phyloP scores from a whole-genome alignment of 2,113 vertebrate species.

The Pyrgilauda ruficollis region DNA sequence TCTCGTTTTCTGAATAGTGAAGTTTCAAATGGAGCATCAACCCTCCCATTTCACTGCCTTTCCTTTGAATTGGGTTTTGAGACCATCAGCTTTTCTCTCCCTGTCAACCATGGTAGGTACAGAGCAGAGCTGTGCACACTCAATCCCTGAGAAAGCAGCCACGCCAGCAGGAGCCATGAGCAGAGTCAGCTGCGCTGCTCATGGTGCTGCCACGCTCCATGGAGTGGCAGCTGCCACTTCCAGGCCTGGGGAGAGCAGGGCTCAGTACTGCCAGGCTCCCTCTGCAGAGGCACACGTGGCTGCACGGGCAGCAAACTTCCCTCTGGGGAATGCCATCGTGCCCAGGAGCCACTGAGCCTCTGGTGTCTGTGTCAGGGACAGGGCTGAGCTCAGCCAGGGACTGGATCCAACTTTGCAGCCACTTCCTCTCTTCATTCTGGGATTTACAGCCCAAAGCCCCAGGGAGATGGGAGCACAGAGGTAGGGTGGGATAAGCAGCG shows the following conservation, averaged over 20 bases:
- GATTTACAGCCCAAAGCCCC: background rate
- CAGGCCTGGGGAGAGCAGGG: background rate
- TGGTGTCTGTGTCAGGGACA: background rate
- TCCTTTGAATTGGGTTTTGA: background rate
- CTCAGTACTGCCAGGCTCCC: background rate
- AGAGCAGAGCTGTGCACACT: background rate
- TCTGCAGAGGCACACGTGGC: background rate
- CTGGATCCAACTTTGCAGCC: background rate
- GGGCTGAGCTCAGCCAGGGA: background rate
- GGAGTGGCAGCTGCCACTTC: slow-evolving; percentile 36
- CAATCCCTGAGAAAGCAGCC: background rate
- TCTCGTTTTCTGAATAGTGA: background rate
- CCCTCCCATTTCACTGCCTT: background rate
- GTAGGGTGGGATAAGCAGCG: background rate
- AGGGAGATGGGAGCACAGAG: background rate
- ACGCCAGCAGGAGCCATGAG: background rate
- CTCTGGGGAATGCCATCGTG: background rate
- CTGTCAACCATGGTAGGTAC: background rate
- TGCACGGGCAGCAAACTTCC: background rate
- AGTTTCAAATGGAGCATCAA: background rate
- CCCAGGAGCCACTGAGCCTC: background rate
- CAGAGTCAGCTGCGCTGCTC: background rate
- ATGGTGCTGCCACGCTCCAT: background rate
- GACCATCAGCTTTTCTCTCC: background rate
- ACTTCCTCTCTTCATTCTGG: background rate